Evolutionary conservation across 2,113 vertebrate species (phyloP).

Genomic region (Gadus chalcogrammus): DNA sequence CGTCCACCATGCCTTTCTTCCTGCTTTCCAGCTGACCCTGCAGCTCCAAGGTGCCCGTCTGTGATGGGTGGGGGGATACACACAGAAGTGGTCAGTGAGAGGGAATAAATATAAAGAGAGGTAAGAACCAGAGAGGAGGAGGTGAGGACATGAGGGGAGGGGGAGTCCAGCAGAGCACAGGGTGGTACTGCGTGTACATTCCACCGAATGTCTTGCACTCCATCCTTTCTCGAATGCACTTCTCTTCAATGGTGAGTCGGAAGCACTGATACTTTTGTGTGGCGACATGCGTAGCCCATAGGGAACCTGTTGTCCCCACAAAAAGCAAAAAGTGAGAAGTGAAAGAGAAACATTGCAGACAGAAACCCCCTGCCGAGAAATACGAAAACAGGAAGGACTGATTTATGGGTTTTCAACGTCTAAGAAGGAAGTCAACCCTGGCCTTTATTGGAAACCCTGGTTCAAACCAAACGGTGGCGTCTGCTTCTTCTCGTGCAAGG

Average conservation of each 20-base stretch:
- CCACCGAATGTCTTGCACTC: no score
- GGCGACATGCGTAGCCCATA: no score
- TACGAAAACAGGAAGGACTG: background rate
- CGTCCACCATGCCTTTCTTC: constrained; percentile 61
- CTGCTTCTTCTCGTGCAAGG: background rate
- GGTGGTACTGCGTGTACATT: no score
- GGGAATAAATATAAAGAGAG: constrained; percentile 12
- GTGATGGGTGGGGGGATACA: constrained; percentile 13
- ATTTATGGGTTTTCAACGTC: background rate
- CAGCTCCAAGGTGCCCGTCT: constrained; percentile 72
- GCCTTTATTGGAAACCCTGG: constrained; percentile 23
- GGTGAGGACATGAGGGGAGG: background rate
- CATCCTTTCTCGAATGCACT: background rate
- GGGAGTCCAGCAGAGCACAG: background rate
- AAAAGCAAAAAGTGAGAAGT: no score
- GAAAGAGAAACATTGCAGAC: constrained; percentile 10
- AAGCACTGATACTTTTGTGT: background rate
- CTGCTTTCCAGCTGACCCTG: constrained; percentile 70
- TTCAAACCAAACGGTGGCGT: constrained; percentile 26
- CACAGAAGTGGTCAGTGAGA: background rate
- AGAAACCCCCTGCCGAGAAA: background rate
- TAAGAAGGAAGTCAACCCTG: constrained; percentile 5
- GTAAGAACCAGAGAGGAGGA: constrained; percentile 12
- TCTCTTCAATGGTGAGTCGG: constrained; percentile 33
- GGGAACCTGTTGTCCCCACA: no score